A percentile compares a stretch with the other conserved stretches of the same genome.
Conservation (phyloP, 2,797 vertebrate genomes). For the Petrocephalus schoutedeni region DNA sequence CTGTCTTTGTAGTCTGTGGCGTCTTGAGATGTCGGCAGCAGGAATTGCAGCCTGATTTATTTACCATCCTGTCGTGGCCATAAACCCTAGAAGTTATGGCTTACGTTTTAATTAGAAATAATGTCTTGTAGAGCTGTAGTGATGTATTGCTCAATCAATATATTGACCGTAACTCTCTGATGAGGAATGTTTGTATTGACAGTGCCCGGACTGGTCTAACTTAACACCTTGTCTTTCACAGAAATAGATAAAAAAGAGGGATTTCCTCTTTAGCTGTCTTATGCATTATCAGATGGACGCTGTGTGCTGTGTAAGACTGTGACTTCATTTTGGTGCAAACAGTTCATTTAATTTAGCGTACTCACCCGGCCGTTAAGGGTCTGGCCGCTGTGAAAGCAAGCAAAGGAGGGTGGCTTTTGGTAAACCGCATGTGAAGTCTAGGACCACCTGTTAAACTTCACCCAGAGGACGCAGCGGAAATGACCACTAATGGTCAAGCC, state of each 20-base stretch:
- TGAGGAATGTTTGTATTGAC: constrained; percentile 60
- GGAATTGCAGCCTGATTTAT: constrained; percentile 66
- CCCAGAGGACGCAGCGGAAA: not conserved
- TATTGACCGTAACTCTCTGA: constrained; percentile 55
- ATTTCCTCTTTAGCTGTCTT: not conserved
- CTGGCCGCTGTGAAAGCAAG: not conserved
- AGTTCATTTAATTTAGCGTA: constrained; percentile 44
- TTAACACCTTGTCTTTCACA: constrained; percentile 53
- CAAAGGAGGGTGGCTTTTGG: not conserved
- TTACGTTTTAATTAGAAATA: constrained; percentile 90
- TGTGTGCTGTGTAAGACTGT: constrained; percentile 37
- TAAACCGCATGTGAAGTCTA: not conserved
- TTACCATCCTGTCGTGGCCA: constrained; percentile 64
- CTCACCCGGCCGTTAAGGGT: not conserved
- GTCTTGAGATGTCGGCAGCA: constrained; percentile 47
- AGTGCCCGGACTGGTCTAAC: constrained; percentile 54
- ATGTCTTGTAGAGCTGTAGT: constrained; percentile 72
- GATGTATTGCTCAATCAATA: constrained; percentile 75
- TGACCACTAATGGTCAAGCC: not conserved
- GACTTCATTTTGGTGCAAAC: constrained; percentile 42
- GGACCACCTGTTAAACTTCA: not conserved
- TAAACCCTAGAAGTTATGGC: constrained; percentile 77
- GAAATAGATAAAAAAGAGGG: constrained; percentile 26
- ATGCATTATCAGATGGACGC: not conserved
- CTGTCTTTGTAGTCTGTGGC: constrained; percentile 33